Evolutionary conservation across 2,888 invertebrate species (phyloP).

Genomic region (Gryllus longicercus): DNA sequence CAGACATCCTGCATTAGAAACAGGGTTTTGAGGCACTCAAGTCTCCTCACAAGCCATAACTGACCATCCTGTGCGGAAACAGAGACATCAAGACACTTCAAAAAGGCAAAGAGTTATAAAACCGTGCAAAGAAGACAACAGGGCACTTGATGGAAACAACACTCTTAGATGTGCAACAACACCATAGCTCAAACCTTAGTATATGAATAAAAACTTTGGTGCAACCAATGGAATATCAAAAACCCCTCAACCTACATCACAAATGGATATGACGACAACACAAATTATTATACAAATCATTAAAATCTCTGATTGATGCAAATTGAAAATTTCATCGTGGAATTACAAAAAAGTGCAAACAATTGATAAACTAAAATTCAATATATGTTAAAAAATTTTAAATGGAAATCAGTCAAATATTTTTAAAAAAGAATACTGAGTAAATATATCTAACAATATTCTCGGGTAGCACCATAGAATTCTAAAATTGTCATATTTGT

Average conservation of each 20-base stretch:
- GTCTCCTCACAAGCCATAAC: background rate
- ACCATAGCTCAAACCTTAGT: no score
- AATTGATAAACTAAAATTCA: no score
- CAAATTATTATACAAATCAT: no score
- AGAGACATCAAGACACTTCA: constrained; percentile 2
- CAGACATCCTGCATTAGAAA: background rate
- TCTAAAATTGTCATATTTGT: no score
- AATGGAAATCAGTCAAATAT: background rate
- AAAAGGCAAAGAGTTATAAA: background rate
- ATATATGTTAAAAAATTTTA: no score
- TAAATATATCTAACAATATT: background rate
- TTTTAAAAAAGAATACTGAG: background rate
- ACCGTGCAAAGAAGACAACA: constrained; percentile 17
- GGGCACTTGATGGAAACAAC: background rate
- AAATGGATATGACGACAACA: no score
- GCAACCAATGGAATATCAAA: background rate
- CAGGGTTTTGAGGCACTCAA: background rate
- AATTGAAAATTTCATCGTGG: no score
- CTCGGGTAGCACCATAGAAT: background rate
- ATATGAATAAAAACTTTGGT: background rate
- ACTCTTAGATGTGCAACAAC: background rate
- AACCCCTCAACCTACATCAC: no score
- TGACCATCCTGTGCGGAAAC: background rate
- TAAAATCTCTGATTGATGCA: no score
- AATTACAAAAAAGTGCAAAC: no score